phyloP scores from a whole-genome alignment of 2,113 vertebrate species.

The Tringa solitaria region DNA sequence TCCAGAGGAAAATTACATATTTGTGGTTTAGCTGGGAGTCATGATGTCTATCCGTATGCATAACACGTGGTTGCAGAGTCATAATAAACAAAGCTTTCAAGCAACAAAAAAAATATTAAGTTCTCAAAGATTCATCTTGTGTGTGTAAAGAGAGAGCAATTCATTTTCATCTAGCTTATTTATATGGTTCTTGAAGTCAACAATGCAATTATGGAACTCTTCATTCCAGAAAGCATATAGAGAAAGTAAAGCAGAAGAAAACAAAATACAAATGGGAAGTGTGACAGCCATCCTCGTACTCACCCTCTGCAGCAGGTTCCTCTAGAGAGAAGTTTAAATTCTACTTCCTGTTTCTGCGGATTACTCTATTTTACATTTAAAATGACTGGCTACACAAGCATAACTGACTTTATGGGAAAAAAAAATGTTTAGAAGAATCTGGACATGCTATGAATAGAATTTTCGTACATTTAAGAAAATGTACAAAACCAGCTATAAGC shows the following conservation, averaged over 20 bases:
- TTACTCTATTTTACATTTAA: background rate
- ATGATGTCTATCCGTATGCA: conserved; percentile 46
- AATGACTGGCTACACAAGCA: background rate
- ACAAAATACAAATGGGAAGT: background rate
- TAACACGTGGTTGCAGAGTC: conserved; percentile 13
- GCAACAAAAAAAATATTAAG: background rate
- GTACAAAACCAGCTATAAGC: background rate
- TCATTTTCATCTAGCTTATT: background rate
- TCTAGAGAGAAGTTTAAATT: background rate
- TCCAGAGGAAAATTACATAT: conserved; percentile 60
- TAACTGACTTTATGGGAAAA: background rate
- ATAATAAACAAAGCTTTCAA: conserved; percentile 43
- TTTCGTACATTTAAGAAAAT: background rate
- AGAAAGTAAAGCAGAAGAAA: background rate
- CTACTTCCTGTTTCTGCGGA: background rate
- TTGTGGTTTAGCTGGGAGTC: conserved; percentile 55
- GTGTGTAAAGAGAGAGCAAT: background rate
- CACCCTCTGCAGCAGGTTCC: background rate
- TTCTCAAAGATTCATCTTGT: background rate
- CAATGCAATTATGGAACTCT: background rate
- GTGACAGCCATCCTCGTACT: background rate
- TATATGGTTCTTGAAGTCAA: background rate
- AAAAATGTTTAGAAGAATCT: background rate
- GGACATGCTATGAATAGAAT: background rate
- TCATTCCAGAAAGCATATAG: background rate